These are phyloP conservation scores for Caenorhabditis sulstoni DNA, from an alignment of 2,888 invertebrate species.

Conservation along the genomic window DNA sequence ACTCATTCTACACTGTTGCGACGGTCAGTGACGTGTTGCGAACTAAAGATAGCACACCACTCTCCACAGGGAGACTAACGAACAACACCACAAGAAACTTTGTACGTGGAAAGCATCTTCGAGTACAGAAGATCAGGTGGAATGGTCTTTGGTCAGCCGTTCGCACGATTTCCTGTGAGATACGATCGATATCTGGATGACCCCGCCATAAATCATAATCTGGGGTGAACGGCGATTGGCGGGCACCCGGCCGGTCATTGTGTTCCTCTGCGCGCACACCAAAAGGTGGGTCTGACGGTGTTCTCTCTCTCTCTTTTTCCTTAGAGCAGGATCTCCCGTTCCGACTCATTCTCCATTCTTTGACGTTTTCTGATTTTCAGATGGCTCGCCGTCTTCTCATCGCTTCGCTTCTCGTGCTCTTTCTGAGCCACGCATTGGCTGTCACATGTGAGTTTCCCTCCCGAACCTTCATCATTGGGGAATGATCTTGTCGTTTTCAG, in stretches of 20 bases:
- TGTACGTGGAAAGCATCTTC: too few relatives aligned
- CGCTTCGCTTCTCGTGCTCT: slow-evolving; percentile 25
- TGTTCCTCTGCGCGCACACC: not conserved
- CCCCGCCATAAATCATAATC: slow-evolving; percentile 24
- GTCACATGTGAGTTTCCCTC: slow-evolving; percentile 33
- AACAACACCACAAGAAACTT: not conserved
- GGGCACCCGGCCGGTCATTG: slow-evolving; percentile 5
- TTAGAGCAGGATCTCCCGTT: not conserved
- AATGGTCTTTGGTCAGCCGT: slow-evolving; percentile 2
- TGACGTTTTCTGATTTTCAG: slow-evolving; percentile 18
- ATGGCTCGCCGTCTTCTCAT: slow-evolving; percentile 15
- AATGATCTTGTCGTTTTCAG: slow-evolving; percentile 4
- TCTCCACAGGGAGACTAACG: not conserved
- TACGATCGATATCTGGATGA: slow-evolving; percentile 17
- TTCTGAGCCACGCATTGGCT: slow-evolving; percentile 16
- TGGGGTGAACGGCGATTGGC: not conserved
- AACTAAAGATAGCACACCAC: slow-evolving; percentile 8
- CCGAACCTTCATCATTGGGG: too few relatives aligned
- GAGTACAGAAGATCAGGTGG: slow-evolving; percentile 11
- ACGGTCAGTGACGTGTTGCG: slow-evolving; percentile 6
- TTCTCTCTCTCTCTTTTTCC: not conserved
- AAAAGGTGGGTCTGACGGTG: too few relatives aligned
- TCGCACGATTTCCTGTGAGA: slow-evolving; percentile 10
- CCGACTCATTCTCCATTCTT: not conserved
- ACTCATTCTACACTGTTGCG: not conserved